Evolutionary conservation across 2,888 invertebrate species (phyloP).

Genomic region (Trichopria drosophilae): DNA sequence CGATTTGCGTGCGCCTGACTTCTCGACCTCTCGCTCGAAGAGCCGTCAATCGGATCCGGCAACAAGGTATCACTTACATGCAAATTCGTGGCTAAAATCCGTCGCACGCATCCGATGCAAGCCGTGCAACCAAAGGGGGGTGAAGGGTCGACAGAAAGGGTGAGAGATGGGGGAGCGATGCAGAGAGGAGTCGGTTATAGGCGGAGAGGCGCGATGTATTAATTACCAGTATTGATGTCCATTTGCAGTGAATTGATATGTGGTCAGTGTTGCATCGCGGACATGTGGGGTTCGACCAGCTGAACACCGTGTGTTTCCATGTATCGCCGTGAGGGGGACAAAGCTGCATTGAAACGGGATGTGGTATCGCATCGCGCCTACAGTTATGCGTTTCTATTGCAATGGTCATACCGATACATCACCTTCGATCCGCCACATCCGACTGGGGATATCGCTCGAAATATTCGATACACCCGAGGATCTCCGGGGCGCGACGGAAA

Average conservation of each 20-base stretch:
- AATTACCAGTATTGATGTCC: slow-evolving; percentile 60
- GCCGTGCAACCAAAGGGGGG: slow-evolving; percentile 36
- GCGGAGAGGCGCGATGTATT: slow-evolving; percentile 58
- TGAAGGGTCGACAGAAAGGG: slow-evolving; percentile 6
- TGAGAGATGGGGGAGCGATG: slow-evolving; percentile 32
- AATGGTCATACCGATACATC: too few relatives aligned
- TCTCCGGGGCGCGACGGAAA: too few relatives aligned
- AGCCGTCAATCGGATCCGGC: slow-evolving; percentile 52
- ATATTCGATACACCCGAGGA: too few relatives aligned
- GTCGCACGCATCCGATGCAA: slow-evolving; percentile 37
- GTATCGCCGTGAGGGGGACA: too few relatives aligned
- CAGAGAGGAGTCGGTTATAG: slow-evolving; percentile 33
- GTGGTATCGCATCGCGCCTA: too few relatives aligned
- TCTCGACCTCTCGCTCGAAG: slow-evolving; percentile 43
- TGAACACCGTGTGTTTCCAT: too few relatives aligned
- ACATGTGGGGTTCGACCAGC: too few relatives aligned
- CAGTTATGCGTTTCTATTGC: too few relatives aligned
- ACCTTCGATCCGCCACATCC: too few relatives aligned
- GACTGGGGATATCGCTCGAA: too few relatives aligned
- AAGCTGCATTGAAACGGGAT: too few relatives aligned
- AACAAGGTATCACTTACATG: slow-evolving; percentile 55
- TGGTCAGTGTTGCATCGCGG: slow-evolving; percentile 57
- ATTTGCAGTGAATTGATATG: slow-evolving; percentile 60
- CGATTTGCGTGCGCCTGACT: slow-evolving; percentile 39
- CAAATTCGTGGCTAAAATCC: slow-evolving; percentile 52